Base-by-base conservation (phyloP, 2,888 invertebrate genomes). In the Dugesia japonica region DNA sequence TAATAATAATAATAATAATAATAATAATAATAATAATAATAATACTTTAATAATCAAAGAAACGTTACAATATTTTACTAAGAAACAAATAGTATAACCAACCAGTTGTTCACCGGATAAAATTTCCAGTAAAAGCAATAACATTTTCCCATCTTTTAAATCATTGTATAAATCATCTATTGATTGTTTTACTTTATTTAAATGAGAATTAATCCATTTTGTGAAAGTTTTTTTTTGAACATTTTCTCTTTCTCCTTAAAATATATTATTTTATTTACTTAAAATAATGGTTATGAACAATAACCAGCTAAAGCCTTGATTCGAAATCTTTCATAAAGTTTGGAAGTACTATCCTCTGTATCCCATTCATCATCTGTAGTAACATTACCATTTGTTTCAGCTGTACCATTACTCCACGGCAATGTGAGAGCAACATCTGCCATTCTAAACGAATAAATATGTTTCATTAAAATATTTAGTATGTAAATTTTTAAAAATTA, bases 141-240 rank as follows among this genome's bases (percentile, higher is more conserved):
- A 88, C 89, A 91, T 92, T 87, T 95, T 94, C 82, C 95, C 95
- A 85, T 95, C 95, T 80, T 94, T 88, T 86, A 95, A 89, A 86
- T 95, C 95, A 81, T 91, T 89, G 86, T 95, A 95, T 76, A 95
- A 88, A 87, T 95, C 95, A 82, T 90, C 89, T 84, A 95, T 94
- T 83, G 94, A 91, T 85, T 90, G 89, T 82, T 92, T 92, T 81
- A 94, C 93, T 79, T 94, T 90, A 80, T 94, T 92, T 83, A 95
- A 87, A 86, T 95, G 95, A 28, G 94, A 95, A 86, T 95, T 95
- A 80, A 95, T 94, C 95, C 95, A 95, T 91, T 95, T 95, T 85
- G 93, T 93, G 87, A 95, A 95, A 79, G 95, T 95, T 86, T 95
- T 95, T 89, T 95, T 95, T 86, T 95, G 95, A 80, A 95, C 95